phyloP scores from a whole-genome alignment of 2,113 vertebrate genomes.

The Heterochromis multidens region DNA sequence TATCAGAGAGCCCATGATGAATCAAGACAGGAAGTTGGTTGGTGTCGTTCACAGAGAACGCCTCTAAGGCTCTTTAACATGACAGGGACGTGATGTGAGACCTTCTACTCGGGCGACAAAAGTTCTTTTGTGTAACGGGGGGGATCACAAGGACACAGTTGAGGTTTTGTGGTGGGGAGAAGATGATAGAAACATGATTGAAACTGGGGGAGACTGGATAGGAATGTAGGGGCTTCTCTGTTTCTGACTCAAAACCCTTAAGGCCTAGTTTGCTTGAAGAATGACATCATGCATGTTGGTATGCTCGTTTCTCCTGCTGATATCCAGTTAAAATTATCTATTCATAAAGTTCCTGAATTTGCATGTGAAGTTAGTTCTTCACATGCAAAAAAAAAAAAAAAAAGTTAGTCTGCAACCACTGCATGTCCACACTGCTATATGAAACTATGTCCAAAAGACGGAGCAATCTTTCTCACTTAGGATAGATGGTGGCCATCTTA shows the following conservation, averaged over 20 bases:
- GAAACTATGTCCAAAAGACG: background rate
- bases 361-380: background rate
- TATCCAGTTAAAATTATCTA: constrained; percentile 2
- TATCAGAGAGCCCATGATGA: constrained; percentile 52
- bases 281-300: constrained; percentile 64
- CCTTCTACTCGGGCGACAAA: constrained; percentile 51
- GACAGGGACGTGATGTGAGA: constrained; percentile 48
- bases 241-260: constrained; percentile 52
- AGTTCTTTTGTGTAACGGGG: constrained; percentile 53
- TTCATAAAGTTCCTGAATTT: background rate
- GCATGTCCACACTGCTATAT: background rate
- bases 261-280: constrained; percentile 35
- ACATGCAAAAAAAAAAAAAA: background rate
- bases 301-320: constrained; percentile 8
- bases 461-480: constrained; percentile 83
- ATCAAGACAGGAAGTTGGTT: constrained; percentile 67
- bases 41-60: constrained; percentile 37
- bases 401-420: background rate
- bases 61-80: constrained; percentile 36
- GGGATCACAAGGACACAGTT: constrained; percentile 56
- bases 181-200: constrained; percentile 56
- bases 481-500: constrained; percentile 93
- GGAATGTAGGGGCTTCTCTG: constrained; percentile 60
- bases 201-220: constrained; percentile 41
- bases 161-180: constrained; percentile 41